These are phyloP conservation scores for Chaetodon trifasciatus DNA, from an alignment of 2,797 vertebrate species.

Conservation along the genomic window DNA sequence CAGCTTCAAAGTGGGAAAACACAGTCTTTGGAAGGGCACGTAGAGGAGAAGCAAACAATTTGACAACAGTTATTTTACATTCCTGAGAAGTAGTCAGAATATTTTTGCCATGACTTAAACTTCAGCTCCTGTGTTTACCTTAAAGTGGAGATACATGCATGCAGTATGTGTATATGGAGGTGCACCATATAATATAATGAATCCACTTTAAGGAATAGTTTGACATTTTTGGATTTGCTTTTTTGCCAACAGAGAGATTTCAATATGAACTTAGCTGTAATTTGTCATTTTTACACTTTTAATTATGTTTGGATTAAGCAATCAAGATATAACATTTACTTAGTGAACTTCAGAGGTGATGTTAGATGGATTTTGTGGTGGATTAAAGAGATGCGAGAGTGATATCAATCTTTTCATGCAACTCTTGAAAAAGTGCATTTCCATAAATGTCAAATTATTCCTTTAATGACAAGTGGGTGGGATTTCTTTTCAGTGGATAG, in stretches of 20 bases:
- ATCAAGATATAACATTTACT: background rate
- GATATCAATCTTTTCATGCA: background rate
- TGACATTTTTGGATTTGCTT: background rate
- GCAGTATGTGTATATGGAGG: background rate
- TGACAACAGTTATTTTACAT: conserved; percentile 44
- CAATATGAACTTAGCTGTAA: background rate
- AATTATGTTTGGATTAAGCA: background rate
- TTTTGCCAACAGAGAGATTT: background rate
- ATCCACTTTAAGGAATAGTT: background rate
- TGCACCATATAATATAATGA: background rate
- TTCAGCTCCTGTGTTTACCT: background rate
- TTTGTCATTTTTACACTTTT: background rate
- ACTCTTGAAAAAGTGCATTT: background rate
- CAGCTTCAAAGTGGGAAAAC: conserved; percentile 18
- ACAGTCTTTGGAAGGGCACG: background rate
- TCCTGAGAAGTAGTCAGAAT: background rate
- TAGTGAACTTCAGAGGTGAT: background rate
- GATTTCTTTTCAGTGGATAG: background rate
- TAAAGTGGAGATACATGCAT: background rate
- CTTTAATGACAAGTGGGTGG: background rate
- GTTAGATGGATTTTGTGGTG: background rate
- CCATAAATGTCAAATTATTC: background rate
- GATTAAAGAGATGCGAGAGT: too few species aligned
- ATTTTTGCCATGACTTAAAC: conserved; percentile 4
- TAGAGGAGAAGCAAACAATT: conserved; percentile 6